phyloP scores from a whole-genome alignment of 1,140 invertebrate species.

The Bombus superbus region DNA sequence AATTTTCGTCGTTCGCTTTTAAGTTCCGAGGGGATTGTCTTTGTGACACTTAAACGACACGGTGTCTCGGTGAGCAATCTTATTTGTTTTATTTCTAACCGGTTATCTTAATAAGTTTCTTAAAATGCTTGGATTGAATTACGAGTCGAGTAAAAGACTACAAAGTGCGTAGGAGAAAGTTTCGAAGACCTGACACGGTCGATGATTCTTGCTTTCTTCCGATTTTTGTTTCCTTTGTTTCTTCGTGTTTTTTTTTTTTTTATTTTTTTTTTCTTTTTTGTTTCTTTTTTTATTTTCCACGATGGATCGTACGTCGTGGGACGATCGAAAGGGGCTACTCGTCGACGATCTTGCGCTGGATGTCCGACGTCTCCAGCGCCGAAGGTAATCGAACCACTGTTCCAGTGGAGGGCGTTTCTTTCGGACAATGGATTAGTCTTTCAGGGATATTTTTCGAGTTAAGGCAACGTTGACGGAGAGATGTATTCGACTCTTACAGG shows the following conservation, averaged over 20 bases:
- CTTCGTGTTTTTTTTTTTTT: background rate
- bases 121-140: slow-evolving; percentile 49
- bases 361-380: background rate
- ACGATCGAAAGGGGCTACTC: slow-evolving; percentile 22
- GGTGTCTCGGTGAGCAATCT: slow-evolving; percentile 64
- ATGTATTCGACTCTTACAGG: background rate
- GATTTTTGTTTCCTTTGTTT: background rate
- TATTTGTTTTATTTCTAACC: slow-evolving; percentile 56
- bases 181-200: background rate
- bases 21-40: slow-evolving; percentile 61
- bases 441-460: background rate
- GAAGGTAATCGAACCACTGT: slow-evolving; percentile 11
- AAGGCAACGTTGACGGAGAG: background rate
- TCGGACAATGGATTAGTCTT: background rate
- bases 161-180: slow-evolving; percentile 18
- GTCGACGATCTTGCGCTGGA: slow-evolving; percentile 21
- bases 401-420: background rate
- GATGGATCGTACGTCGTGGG: no score
- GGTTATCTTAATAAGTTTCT: slow-evolving; percentile 58
- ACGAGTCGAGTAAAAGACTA: slow-evolving; percentile 45
- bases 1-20: slow-evolving; percentile 30
- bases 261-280: no score
- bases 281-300: no score
- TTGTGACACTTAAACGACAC: slow-evolving; percentile 60
- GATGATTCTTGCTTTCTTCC: background rate